A percentile compares a stretch with the other conserved stretches of the same genome.
These are phyloP conservation scores for Tupaia chinensis DNA, from an alignment of 2,113 vertebrate genomes.

Conservation along the genomic window DNA sequence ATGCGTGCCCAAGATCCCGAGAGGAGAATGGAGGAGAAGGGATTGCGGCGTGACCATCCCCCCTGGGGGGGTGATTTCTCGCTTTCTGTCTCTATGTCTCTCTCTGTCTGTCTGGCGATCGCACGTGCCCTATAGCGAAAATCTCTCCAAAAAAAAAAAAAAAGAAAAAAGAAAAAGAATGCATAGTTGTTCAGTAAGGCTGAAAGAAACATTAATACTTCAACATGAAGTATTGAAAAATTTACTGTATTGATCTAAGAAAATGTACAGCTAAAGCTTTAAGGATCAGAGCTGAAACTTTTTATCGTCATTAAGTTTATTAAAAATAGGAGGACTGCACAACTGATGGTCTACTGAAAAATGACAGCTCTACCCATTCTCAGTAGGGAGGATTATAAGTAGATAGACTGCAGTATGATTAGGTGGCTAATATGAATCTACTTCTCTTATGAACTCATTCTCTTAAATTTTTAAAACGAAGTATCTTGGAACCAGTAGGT, in stretches of 20 bases:
- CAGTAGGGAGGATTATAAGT: background rate
- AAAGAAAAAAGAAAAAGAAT: too few species aligned
- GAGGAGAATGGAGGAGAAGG: too few species aligned
- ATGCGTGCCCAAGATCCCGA: too few species aligned
- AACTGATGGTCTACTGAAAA: background rate
- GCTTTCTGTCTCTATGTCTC: too few species aligned
- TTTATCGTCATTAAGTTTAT: background rate
- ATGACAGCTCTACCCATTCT: background rate
- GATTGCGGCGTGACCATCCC: too few species aligned
- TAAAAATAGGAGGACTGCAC: background rate
- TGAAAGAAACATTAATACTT: background rate
- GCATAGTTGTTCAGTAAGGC: too few species aligned
- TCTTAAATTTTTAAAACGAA: constrained; percentile 12
- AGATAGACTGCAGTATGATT: background rate
- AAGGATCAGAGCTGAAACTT: background rate
- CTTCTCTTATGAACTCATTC: background rate
- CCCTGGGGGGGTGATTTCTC: too few species aligned
- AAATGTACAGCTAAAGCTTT: background rate
- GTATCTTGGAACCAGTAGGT: background rate
- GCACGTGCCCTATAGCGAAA: too few species aligned
- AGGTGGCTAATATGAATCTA: background rate
- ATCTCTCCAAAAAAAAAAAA: too few species aligned
- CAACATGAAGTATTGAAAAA: background rate
- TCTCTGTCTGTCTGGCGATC: too few species aligned
- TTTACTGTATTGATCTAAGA: background rate